Base-by-base conservation (phyloP, 2,113 vertebrate genomes). In the Agelaius phoeniceus region DNA sequence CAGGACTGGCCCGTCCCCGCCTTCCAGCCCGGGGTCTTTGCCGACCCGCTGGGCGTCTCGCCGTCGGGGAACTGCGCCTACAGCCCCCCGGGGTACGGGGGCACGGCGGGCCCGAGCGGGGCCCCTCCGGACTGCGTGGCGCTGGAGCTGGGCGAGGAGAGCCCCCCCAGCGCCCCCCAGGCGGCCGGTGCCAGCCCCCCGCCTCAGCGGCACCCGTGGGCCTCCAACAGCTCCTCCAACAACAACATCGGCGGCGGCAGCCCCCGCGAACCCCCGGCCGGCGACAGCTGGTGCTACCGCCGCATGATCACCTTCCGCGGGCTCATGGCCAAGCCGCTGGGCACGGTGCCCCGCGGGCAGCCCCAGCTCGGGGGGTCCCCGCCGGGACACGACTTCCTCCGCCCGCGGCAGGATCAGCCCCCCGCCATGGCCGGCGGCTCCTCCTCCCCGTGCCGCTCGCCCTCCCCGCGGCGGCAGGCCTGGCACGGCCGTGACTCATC, bases 141-240 rank as follows among this genome's bases (percentile, higher is more conserved):
- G 0, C 43, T 97, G 82, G 94, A 97, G 24, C 17, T 97, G 84
- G 93, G 84, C 0, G 81, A 94, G 21, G 92, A 93, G 35, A 88
- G 76, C 23, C 91, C 87, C 18, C 77, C 73, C 2, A 57, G 78
- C 7, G 80, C 62, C 95, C 91, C 93, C 20, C 97, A 82, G 71
- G 55, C 96, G 0, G 97, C 98, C 15, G 97, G 93, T 41, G 11
- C 1, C 1, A 82, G 43, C 52, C 73, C 80, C 37, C 39, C 81
- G 0, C 6, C 86, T 33, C 98, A 97, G 94, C 96, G 68, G 7
- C 97, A 97, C 46, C 98, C 98, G 28, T 99, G 99, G 99, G 96
- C 98, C 46, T 98, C 98, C 35, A 99, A 99, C 67, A 96, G 97
- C 81, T 99, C 99, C 2, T 98, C 98, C 79, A 99, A 99, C 94